phyloP scores from a whole-genome alignment of 2,797 vertebrate species.

The Macropus fuliginosus region DNA sequence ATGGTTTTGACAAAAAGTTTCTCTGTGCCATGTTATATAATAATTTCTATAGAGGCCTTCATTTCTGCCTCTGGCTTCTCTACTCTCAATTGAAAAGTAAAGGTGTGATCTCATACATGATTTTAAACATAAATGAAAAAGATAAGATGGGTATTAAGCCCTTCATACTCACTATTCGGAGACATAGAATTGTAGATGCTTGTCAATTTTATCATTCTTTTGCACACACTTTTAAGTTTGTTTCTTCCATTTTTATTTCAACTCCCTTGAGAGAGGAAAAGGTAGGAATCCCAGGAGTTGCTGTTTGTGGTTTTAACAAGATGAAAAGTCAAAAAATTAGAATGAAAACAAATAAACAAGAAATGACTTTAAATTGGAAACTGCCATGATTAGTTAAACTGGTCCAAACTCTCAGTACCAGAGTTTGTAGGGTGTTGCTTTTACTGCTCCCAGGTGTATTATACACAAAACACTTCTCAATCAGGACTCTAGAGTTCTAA shows the following conservation, averaged over 20 bases:
- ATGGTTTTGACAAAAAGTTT: not conserved
- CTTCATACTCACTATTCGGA: slow-evolving; percentile 42
- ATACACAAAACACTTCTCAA: not conserved
- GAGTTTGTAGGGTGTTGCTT: slow-evolving; percentile 30
- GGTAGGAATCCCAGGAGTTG: not conserved
- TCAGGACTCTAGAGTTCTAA: not conserved
- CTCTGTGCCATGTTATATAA: slow-evolving; percentile 30
- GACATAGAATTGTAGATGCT: slow-evolving; percentile 6
- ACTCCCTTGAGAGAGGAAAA: slow-evolving; percentile 34
- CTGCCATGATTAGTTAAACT: slow-evolving; percentile 14
- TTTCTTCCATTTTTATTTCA: slow-evolving; percentile 36
- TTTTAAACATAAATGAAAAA: slow-evolving; percentile 17
- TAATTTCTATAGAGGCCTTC: slow-evolving; percentile 14
- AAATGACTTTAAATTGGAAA: slow-evolving; percentile 42
- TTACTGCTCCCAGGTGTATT: slow-evolving; percentile 19
- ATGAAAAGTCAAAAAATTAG: slow-evolving; percentile 23
- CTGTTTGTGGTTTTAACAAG: slow-evolving; percentile 29
- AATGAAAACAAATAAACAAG: slow-evolving; percentile 32
- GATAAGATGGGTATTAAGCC: slow-evolving; percentile 57
- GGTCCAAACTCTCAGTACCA: not conserved
- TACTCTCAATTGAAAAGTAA: not conserved
- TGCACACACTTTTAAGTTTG: slow-evolving; percentile 35
- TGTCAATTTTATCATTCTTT: slow-evolving; percentile 48
- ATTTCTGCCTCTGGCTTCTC: slow-evolving; percentile 7
- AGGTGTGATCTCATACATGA: not conserved